Conservation (phyloP, 2,113 vertebrate genomes). For the Gobius niger region DNA sequence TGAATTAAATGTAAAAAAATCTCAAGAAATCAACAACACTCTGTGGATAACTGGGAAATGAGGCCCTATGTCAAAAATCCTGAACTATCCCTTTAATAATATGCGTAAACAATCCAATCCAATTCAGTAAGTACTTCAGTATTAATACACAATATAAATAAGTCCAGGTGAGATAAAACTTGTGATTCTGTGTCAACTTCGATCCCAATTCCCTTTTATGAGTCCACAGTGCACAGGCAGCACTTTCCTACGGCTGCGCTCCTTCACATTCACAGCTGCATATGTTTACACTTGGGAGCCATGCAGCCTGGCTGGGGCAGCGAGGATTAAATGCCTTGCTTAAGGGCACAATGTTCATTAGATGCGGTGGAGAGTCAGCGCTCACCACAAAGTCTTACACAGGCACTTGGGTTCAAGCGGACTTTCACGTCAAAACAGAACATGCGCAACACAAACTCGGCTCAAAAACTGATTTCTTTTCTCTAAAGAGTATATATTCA, state of each 20-base stretch:
- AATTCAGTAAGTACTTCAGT: too few relatives aligned
- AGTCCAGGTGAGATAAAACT: background rate
- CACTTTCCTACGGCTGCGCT: background rate
- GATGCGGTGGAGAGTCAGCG: background rate
- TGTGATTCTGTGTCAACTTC: background rate
- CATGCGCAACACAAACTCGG: slow-evolving; percentile 1
- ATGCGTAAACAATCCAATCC: too few relatives aligned
- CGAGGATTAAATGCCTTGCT: slow-evolving; percentile 22
- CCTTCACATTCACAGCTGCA: slow-evolving; percentile 6
- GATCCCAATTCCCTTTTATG: background rate
- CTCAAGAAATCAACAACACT: too few relatives aligned
- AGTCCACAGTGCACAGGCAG: background rate
- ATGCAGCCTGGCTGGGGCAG: slow-evolving; percentile 1
- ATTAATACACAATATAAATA: too few relatives aligned
- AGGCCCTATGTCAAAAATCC: too few relatives aligned
- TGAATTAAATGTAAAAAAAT: too few relatives aligned
- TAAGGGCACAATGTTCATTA: slow-evolving; percentile 3
- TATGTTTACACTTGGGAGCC: slow-evolving; percentile 13
- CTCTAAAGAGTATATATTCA: slow-evolving; percentile 11
- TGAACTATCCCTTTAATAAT: too few relatives aligned
- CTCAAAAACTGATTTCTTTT: slow-evolving; percentile 14
- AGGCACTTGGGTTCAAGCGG: background rate
- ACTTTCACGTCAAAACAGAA: slow-evolving; percentile 29
- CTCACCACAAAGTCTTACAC: slow-evolving; percentile 3
- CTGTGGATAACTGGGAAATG: too few relatives aligned